Evolutionary conservation across 1,140 invertebrate genomes (phyloP).

Genomic region (Onthophagus taurus): DNA sequence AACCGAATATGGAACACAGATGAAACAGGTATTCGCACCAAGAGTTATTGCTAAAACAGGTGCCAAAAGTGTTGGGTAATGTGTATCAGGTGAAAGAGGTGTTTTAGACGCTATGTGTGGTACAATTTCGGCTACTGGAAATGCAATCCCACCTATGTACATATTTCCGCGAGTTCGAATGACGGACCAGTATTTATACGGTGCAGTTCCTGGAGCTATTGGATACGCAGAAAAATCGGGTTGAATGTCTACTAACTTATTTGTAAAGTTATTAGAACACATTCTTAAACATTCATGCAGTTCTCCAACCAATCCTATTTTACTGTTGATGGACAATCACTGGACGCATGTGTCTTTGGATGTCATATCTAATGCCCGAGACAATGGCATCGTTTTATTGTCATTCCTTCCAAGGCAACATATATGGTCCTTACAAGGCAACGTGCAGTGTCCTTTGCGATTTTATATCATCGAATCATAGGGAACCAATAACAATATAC

Average conservation of each 20-base stretch:
- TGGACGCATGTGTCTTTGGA: slow-evolving; percentile 19
- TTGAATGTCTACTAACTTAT: slow-evolving; percentile 11
- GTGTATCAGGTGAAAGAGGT: slow-evolving; percentile 35
- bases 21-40: slow-evolving; percentile 39
- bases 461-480: slow-evolving; percentile 25
- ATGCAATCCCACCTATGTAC: slow-evolving; percentile 30
- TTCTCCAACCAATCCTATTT: background rate
- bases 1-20: slow-evolving; percentile 37
- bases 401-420: slow-evolving; percentile 30
- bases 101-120: slow-evolving; percentile 24
- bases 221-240: slow-evolving; percentile 15
- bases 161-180: slow-evolving; percentile 30
- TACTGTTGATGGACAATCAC: slow-evolving; percentile 20
- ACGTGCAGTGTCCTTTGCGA: slow-evolving; percentile 35
- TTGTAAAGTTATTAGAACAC: slow-evolving; percentile 13
- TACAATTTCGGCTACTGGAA: slow-evolving; percentile 30
- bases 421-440: slow-evolving; percentile 31
- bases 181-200: slow-evolving; percentile 29
- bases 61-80: slow-evolving; percentile 34
- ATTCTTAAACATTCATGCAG: slow-evolving; percentile 8
- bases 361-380: slow-evolving; percentile 24
- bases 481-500: slow-evolving; percentile 30
- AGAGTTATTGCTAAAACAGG: slow-evolving; percentile 36
- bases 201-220: slow-evolving; percentile 24
- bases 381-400: slow-evolving; percentile 31